These are phyloP conservation scores for Phocides pigmalion DNA, from an alignment of 1,140 invertebrate genomes.

Conservation along the genomic window DNA sequence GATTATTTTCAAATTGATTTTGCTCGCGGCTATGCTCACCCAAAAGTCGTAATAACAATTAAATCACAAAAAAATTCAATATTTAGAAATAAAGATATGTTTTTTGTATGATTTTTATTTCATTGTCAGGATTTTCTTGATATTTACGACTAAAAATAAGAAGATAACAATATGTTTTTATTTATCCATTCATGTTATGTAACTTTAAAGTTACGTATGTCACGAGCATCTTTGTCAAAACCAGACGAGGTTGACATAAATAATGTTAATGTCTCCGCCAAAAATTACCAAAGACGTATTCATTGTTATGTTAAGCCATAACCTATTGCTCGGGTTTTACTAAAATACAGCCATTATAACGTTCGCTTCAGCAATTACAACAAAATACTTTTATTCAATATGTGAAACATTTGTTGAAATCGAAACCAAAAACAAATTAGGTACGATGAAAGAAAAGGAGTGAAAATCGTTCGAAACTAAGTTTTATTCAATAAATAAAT, in stretches of 20 bases:
- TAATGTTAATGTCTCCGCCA: background rate
- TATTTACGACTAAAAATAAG: no score
- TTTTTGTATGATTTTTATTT: no score
- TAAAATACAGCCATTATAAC: slow-evolving; percentile 3
- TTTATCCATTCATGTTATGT: no score
- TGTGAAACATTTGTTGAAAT: background rate
- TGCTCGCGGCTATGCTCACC: no score
- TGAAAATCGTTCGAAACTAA: background rate
- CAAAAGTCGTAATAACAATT: no score
- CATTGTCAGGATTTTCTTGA: no score
- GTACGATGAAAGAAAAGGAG: background rate
- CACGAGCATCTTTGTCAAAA: background rate
- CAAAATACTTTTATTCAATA: background rate
- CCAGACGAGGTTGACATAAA: background rate
- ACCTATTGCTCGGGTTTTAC: slow-evolving; percentile 15
- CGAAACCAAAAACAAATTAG: no score
- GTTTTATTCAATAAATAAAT: slow-evolving; percentile 29
- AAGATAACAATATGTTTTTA: no score
- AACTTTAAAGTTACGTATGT: no score
- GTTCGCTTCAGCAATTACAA: background rate
- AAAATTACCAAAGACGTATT: slow-evolving; percentile 10
- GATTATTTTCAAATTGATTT: no score
- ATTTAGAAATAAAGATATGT: no score
- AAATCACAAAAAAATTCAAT: no score
- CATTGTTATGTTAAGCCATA: slow-evolving; percentile 24